Evolutionary conservation across 2,888 invertebrate genomes (phyloP), one percentile per base, ranked within the genome.

Genomic region (Papilio protenor): DNA sequence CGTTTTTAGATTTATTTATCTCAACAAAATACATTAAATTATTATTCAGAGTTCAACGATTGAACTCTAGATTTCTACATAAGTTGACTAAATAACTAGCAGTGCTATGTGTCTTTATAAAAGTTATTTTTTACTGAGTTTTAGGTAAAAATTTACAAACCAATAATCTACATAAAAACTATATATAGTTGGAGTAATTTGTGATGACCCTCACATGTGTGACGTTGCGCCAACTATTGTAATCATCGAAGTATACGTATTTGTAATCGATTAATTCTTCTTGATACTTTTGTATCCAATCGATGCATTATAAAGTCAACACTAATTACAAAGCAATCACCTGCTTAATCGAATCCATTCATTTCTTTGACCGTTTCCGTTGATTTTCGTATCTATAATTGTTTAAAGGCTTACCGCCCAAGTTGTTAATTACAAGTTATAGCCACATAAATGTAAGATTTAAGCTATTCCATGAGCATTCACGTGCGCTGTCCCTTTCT

Each of bases 381-480:
- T 85, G 85, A 82, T 82, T 81, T 85, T 83, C 79, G 81, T 83
- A 83, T 85, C 81, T 83, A 84, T 85, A 85, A 86, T 86, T 84
- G 84, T 83, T 83, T 76, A 81, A 81, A 75, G 80, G 81, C 78
- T 79, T 84, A 85, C 89, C 89, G 87, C 90, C 89, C 77, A 82
- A 86, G 88, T 87, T 72, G 89, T 89, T 90, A 91, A 90, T 91
- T 89, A 88, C 81, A 85, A 86, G 85, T 85, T 88, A 77, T 79
- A 77, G 79, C 76, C 83, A 83, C 81, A 84, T 85, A 87, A 88
- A 87, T 74, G 61, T 77, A 73, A 21, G 64, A 66, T 33, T 77
- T 66, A 52, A 77, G 49, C 33, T 77, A 71, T 78, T 75, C 74
- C 52, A 64, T 72, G 21, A 66, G 57, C 66, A 78, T 78, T 75